Percentiles rank a stretch among this genome's conserved stretches.
Evolutionary conservation across 2,888 invertebrate species (phyloP).

Genomic region (Allolobophora icterica): DNA sequence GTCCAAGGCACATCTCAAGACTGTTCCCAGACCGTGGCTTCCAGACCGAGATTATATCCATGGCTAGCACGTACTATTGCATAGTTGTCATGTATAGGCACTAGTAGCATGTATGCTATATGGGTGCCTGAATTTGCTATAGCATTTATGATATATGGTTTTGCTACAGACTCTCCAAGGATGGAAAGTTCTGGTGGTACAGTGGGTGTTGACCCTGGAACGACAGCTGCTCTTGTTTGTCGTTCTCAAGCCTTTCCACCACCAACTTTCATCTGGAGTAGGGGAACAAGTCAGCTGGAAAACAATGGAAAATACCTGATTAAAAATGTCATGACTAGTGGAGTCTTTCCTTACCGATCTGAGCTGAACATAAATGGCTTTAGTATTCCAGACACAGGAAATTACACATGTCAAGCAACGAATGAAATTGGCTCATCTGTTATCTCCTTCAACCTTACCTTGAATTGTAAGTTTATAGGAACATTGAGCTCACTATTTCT

Average conservation of each 20-base stretch:
- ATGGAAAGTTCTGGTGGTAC: not conserved
- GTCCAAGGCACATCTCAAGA: too few species aligned
- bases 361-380: not conserved
- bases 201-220: not conserved
- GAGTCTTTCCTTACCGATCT: not conserved
- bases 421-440: not conserved
- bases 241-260: not conserved
- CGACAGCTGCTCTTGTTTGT: not conserved
- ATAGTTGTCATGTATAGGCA: too few species aligned
- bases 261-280: not conserved
- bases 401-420: slow-evolving; percentile 13
- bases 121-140: not conserved
- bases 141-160: not conserved
- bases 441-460: not conserved
- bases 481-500: not conserved
- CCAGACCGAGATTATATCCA: too few species aligned
- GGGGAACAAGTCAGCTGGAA: not conserved
- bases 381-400: not conserved
- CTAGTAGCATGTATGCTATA: too few species aligned
- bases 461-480: not conserved
- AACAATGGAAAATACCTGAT: not conserved
- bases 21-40: too few species aligned
- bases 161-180: not conserved
- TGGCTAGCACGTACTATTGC: too few species aligned
- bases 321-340: not conserved